Conservation (phyloP, 2,888 invertebrate species). For the Agriopis marginaria region DNA sequence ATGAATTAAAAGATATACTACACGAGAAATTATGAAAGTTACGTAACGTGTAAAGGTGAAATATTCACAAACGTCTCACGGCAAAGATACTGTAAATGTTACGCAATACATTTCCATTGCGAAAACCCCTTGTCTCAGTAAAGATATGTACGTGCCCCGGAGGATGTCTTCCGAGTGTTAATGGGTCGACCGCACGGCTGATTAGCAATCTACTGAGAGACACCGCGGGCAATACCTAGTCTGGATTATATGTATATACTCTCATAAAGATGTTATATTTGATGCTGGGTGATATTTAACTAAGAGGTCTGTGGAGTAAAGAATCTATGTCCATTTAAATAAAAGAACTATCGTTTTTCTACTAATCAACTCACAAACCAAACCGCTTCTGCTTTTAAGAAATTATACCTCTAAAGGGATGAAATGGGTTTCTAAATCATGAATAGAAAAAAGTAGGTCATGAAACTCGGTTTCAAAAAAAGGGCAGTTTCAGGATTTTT, state of each 20-base stretch:
- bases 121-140: background rate
- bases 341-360: no score
- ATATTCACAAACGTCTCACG: no score
- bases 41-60: no score
- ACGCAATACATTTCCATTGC: background rate
- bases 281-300: background rate
- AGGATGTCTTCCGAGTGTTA: constrained; percentile 14
- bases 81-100: background rate
- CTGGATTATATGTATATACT: background rate
- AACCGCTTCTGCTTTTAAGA: no score
- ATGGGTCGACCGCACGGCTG: constrained; percentile 5
- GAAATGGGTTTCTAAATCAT: no score
- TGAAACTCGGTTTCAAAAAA: no score
- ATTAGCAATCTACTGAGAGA: constrained; percentile 22
- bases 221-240: background rate
- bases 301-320: background rate
- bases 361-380: background rate
- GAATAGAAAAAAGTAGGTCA: no score
- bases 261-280: background rate
- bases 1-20: no score
- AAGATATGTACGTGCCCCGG: background rate
- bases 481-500: no score
- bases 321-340: background rate
- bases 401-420: no score
- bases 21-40: no score